phyloP scores from a whole-genome alignment of 2,113 vertebrate species.

The Tenebrosternarchus preto region DNA sequence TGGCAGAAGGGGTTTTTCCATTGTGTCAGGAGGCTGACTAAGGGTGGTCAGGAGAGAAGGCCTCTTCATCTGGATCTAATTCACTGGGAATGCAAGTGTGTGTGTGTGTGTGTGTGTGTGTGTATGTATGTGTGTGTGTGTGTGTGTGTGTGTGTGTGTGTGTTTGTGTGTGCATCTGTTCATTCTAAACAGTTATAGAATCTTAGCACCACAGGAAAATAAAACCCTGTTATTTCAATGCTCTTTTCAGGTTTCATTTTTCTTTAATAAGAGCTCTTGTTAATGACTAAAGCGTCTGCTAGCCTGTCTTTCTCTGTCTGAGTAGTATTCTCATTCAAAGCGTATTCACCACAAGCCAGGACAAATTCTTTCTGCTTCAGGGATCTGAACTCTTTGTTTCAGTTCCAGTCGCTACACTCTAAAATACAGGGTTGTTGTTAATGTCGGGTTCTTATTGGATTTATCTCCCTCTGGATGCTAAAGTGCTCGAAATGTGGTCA shows the following conservation, averaged over 20 bases:
- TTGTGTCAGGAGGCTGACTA: slow-evolving; percentile 63
- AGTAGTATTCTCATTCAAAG: background rate
- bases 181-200: slow-evolving; percentile 19
- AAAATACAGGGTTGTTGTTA: background rate
- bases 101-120: slow-evolving; percentile 39
- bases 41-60: slow-evolving; percentile 40
- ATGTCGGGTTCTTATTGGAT: background rate
- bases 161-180: slow-evolving; percentile 35
- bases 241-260: slow-evolving; percentile 5
- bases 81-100: slow-evolving; percentile 57
- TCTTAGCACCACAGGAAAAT: background rate
- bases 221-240: background rate
- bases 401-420: background rate
- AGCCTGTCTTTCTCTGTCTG: background rate
- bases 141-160: slow-evolving; percentile 31
- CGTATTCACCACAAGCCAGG: background rate
- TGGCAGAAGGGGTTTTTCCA: slow-evolving; percentile 67
- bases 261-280: background rate
- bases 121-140: slow-evolving; percentile 40
- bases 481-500: background rate
- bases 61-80: slow-evolving; percentile 64
- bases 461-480: background rate
- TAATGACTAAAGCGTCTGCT: slow-evolving; percentile 20
- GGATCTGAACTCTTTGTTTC: slow-evolving; percentile 2
- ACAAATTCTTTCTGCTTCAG: background rate